Percentiles rank a stretch among this genome's conserved stretches.
These are phyloP conservation scores for Colaptes auratus DNA, from an alignment of 2,113 vertebrate genomes.

Conservation along the genomic window DNA sequence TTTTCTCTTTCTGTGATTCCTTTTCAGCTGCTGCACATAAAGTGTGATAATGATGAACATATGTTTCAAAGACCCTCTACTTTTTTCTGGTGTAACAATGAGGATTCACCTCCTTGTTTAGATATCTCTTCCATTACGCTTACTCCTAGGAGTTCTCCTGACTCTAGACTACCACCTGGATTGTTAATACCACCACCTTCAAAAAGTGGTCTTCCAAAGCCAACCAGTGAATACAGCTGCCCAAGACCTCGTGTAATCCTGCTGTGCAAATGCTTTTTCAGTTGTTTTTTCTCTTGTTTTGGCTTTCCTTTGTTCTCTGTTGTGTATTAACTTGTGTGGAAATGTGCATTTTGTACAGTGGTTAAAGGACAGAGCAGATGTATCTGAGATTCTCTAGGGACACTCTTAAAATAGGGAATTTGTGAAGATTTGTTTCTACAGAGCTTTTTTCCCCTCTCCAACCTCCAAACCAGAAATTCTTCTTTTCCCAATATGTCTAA, in stretches of 20 bases:
- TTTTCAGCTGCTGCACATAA: constrained; percentile 87
- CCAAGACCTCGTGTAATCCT: constrained; percentile 87
- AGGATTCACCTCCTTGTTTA: constrained; percentile 87
- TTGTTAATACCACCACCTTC: constrained; percentile 87
- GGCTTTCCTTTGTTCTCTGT: constrained; percentile 1
- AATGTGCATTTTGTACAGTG: constrained; percentile 66
- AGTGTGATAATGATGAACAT: constrained; percentile 82
- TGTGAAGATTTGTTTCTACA: neutral
- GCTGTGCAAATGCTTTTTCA: constrained; percentile 44
- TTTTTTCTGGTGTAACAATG: constrained; percentile 88
- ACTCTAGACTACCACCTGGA: constrained; percentile 85
- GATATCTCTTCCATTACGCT: constrained; percentile 91
- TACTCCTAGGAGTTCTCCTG: constrained; percentile 88
- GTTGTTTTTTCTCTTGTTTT: neutral
- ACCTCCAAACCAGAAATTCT: neutral
- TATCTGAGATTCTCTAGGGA: neutral
- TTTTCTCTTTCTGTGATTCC: constrained; percentile 78
- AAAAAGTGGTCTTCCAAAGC: constrained; percentile 82
- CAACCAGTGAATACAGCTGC: constrained; percentile 81
- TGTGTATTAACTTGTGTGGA: constrained; percentile 17
- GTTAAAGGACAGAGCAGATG: neutral
- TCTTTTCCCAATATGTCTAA: neutral
- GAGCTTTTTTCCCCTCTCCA: neutral
- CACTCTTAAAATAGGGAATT: neutral
- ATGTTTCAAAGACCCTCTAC: constrained; percentile 85